Conservation (phyloP, 1,140 invertebrate species). For the Listronotus bonariensis region DNA sequence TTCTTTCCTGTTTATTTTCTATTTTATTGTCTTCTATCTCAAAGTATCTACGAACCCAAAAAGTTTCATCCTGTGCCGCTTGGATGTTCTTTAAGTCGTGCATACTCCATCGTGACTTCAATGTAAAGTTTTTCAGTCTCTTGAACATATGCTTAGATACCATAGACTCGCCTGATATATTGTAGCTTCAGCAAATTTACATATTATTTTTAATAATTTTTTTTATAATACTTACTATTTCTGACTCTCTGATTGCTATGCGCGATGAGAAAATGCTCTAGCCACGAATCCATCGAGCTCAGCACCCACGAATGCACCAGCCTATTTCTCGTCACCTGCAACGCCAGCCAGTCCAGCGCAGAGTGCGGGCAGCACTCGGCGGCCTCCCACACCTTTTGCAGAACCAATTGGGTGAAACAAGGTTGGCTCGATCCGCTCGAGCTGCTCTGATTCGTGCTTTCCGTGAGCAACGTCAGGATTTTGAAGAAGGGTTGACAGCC, state of each 20-base stretch:
- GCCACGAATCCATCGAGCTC: slow-evolving; percentile 83
- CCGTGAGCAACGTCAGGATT: slow-evolving; percentile 78
- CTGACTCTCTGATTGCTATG: slow-evolving; percentile 85
- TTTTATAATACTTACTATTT: slow-evolving; percentile 62
- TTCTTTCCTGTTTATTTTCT: too few species aligned
- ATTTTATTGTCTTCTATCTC: too few species aligned
- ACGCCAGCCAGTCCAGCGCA: slow-evolving; percentile 88
- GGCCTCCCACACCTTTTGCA: slow-evolving; percentile 88
- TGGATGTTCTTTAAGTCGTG: too few species aligned
- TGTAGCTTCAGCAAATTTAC: too few species aligned
- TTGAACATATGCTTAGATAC: too few species aligned
- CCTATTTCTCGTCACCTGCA: slow-evolving; percentile 83
- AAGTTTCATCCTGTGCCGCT: too few species aligned
- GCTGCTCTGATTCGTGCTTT: slow-evolving; percentile 61
- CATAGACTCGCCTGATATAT: too few species aligned
- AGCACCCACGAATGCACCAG: slow-evolving; percentile 87
- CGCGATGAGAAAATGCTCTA: slow-evolving; percentile 86
- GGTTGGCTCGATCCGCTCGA: slow-evolving; percentile 80
- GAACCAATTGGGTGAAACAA: slow-evolving; percentile 85
- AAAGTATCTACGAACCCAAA: too few species aligned
- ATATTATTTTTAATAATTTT: too few species aligned
- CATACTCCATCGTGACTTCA: too few species aligned
- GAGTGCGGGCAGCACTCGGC: slow-evolving; percentile 88
- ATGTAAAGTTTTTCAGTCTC: too few species aligned
- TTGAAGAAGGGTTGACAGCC: slow-evolving; percentile 90